These are phyloP conservation scores for Isoperla grammatica DNA, from an alignment of 2,888 invertebrate genomes.

Conservation along the genomic window DNA sequence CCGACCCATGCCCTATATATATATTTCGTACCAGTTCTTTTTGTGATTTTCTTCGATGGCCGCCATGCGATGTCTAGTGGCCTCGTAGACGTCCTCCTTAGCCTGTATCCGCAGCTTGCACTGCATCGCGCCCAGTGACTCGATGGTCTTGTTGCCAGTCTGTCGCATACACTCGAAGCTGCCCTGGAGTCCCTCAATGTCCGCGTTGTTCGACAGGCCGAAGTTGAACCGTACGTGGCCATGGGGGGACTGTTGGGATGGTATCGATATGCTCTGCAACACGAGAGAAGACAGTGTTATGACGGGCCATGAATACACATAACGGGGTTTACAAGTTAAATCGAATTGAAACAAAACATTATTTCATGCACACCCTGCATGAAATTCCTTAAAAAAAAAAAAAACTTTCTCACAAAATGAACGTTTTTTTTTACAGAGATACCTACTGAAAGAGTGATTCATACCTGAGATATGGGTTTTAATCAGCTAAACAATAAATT, in stretches of 20 bases:
- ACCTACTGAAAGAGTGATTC: no score
- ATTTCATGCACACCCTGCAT: no score
- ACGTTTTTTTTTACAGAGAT: no score
- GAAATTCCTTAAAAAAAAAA: no score
- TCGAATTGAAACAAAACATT: no score
- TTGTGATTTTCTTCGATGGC: conserved; percentile 87
- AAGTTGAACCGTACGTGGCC: conserved; percentile 64
- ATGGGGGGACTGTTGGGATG: conserved; percentile 46
- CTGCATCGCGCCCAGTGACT: conserved; percentile 79
- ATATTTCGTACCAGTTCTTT: conserved; percentile 71
- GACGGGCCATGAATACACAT: no score
- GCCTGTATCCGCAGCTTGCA: conserved; percentile 89
- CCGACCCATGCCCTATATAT: no score
- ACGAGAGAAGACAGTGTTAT: no score
- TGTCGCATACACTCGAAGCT: conserved; percentile 89
- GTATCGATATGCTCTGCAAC: conserved; percentile 69
- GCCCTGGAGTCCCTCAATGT: conserved; percentile 80
- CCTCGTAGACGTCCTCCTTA: conserved; percentile 92
- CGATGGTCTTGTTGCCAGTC: conserved; percentile 55
- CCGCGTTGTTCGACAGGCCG: conserved; percentile 70
- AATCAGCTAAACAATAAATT: no score
- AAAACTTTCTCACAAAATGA: no score
- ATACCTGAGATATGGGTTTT: no score
- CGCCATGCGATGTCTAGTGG: conserved; percentile 87
- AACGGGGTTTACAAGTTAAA: no score